Evolutionary conservation across 2,797 vertebrate species (phyloP).

Genomic region (Mus minutoides): DNA sequence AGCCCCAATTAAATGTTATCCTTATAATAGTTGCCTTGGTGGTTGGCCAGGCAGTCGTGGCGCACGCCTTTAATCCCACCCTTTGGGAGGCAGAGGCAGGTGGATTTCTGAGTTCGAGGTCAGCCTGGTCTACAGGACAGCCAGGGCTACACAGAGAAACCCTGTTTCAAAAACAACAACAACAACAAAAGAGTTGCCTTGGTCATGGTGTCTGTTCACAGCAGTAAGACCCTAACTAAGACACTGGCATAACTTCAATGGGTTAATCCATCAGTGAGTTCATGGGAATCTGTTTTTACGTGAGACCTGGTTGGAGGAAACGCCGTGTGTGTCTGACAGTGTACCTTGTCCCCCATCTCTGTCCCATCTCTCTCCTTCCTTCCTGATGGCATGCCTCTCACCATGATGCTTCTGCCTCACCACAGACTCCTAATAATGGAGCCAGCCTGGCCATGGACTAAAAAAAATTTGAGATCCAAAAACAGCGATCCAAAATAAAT

Average conservation of each 20-base stretch:
- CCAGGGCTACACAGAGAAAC: no score
- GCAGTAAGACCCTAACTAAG: background rate
- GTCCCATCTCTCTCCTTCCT: background rate
- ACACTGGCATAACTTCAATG: background rate
- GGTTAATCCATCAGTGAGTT: background rate
- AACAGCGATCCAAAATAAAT: background rate
- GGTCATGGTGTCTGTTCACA: background rate
- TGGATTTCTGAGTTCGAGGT: no score
- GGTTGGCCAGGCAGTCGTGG: no score
- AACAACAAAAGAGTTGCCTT: background rate
- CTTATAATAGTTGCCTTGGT: background rate
- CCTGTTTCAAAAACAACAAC: no score
- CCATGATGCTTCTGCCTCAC: background rate
- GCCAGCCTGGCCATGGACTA: no score
- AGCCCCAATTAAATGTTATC: background rate
- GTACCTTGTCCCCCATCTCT: background rate
- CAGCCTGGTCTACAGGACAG: no score
- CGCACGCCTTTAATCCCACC: no score
- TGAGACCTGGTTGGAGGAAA: background rate
- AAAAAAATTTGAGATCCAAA: no score
- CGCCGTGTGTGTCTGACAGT: background rate
- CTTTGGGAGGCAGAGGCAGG: no score
- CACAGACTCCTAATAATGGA: background rate
- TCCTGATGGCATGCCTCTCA: background rate
- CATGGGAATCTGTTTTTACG: no score